Conservation (phyloP, 2,888 invertebrate genomes). For the Barypeithes pellucidus region DNA sequence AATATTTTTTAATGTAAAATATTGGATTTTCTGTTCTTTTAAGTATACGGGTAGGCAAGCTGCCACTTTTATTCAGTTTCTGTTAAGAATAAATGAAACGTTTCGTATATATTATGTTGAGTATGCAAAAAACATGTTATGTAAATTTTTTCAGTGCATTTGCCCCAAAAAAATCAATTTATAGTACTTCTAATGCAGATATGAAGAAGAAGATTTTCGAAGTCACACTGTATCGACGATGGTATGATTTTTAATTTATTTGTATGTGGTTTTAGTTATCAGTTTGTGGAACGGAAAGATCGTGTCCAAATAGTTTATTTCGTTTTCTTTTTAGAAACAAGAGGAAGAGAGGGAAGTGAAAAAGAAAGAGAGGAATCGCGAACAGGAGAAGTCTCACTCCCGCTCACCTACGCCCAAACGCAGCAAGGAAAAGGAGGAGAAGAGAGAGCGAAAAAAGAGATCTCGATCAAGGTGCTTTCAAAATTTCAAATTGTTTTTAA, state of each 20-base stretch:
- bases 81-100: background rate
- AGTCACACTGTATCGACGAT: slow-evolving; percentile 9
- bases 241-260: slow-evolving; percentile 41
- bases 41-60: too few species aligned
- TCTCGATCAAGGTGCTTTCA: slow-evolving; percentile 72
- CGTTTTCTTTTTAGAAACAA: slow-evolving; percentile 78
- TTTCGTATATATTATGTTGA: background rate
- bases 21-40: too few species aligned
- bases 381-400: slow-evolving; percentile 62
- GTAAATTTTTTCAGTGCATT: slow-evolving; percentile 32
- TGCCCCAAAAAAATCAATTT: slow-evolving; percentile 11
- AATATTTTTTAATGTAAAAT: too few species aligned
- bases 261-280: slow-evolving; percentile 35
- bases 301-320: slow-evolving; percentile 19
- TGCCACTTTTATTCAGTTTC: too few species aligned
- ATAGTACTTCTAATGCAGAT: slow-evolving; percentile 5
- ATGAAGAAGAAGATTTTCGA: slow-evolving; percentile 22
- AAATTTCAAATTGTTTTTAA: too few species aligned
- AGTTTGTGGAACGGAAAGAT: slow-evolving; percentile 10
- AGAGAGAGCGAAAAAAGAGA: slow-evolving; percentile 65
- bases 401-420: slow-evolving; percentile 68
- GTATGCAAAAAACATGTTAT: slow-evolving; percentile 8
- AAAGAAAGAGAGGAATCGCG: slow-evolving; percentile 70
- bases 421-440: slow-evolving; percentile 66
- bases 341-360: slow-evolving; percentile 82